These are phyloP conservation scores for Scrobipalpa costella DNA, from an alignment of 2,888 invertebrate genomes.

Conservation along the genomic window DNA sequence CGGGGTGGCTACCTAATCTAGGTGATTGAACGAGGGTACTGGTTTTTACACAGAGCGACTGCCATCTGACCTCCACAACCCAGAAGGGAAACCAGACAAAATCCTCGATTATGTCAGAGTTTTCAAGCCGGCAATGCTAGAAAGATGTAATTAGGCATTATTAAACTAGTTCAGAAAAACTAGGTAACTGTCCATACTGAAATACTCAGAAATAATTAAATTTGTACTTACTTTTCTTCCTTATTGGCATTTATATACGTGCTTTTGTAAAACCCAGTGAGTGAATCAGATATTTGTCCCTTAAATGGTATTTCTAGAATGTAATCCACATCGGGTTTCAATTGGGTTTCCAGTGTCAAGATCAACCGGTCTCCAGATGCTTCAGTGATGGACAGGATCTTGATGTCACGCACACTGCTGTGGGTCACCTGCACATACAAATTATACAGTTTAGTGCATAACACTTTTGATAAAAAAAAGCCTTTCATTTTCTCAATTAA, in stretches of 20 bases:
- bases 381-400: conserved; percentile 55
- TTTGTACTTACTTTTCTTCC: conserved; percentile 60
- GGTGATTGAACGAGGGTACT: no score
- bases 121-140: no score
- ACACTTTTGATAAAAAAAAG: not conserved
- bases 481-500: no score
- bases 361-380: conserved; percentile 64
- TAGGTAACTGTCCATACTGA: no score
- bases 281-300: conserved; percentile 80
- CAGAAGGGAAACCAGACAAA: no score
- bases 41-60: no score
- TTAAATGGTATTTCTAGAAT: conserved; percentile 78
- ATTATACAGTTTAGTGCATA: conserved; percentile 28
- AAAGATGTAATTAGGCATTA: no score
- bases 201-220: not conserved
- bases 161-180: no score
- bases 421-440: conserved; percentile 54
- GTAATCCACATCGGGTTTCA: conserved; percentile 76
- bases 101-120: no score
- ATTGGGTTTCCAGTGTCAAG: conserved; percentile 55
- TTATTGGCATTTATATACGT: conserved; percentile 77
- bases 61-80: no score
- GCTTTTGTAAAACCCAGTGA: conserved; percentile 86
- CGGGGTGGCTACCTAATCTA: no score
- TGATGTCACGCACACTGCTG: conserved; percentile 62